Percentiles rank a stretch among this genome's conserved stretches.
phyloP scores from a whole-genome alignment of 2,113 vertebrate species.

The Marcusenius ussheri region DNA sequence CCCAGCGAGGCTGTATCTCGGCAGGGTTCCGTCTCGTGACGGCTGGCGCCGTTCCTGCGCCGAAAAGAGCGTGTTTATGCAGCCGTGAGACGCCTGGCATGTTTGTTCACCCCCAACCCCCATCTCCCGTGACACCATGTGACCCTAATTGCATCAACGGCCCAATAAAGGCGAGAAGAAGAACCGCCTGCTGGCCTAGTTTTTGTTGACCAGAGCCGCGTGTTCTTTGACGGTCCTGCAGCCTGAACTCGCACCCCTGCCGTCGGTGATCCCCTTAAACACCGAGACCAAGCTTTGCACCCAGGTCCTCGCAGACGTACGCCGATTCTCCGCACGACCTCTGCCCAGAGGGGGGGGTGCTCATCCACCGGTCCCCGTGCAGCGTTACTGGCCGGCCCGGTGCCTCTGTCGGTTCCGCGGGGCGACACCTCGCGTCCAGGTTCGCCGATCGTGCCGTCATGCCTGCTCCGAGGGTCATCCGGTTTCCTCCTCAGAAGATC shows the following conservation, averaged over 20 bases:
- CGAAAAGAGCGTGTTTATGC: conserved; percentile 36
- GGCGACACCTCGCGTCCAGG: neutral
- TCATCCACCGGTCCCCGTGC: neutral
- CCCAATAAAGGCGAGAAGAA: conserved; percentile 19
- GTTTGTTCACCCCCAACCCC: conserved; percentile 31
- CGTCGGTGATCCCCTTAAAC: neutral
- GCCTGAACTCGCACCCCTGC: neutral
- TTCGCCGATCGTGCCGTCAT: conserved; percentile 29
- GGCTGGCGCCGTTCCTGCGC: conserved; percentile 18
- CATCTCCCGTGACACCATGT: conserved; percentile 28
- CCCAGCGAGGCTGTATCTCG: neutral
- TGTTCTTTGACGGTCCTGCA: conserved; percentile 26
- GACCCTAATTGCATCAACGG: conserved; percentile 27
- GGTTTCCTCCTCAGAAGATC: conserved; percentile 46
- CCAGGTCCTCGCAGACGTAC: neutral
- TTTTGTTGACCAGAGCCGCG: conserved; percentile 37
- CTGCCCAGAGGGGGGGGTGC: neutral
- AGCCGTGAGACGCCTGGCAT: conserved; percentile 34
- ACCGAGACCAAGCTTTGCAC: neutral
- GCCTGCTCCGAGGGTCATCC: conserved; percentile 40
- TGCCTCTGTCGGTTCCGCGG: neutral
- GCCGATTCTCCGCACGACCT: neutral
- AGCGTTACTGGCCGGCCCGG: neutral
- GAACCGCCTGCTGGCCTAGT: conserved; percentile 16
- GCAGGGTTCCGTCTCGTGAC: conserved; percentile 24